Conservation (phyloP, 2,888 invertebrate species). For the Sympetrum striolatum region DNA sequence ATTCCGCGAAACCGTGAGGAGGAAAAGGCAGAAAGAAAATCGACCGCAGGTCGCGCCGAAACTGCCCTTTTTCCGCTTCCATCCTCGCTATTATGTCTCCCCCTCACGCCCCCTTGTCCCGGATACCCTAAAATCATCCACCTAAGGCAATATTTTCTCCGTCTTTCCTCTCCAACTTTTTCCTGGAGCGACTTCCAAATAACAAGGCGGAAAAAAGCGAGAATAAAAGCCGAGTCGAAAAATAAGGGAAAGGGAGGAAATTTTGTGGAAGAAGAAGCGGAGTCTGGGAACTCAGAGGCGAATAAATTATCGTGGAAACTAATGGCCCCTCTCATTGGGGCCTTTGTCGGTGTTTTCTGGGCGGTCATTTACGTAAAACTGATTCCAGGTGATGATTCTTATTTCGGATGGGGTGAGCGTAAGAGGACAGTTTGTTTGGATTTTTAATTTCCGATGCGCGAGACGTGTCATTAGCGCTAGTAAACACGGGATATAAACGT, state of each 20-base stretch:
- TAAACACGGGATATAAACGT: not conserved
- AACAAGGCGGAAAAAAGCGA: not conserved
- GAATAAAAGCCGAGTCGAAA: no score
- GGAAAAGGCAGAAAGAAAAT: no score
- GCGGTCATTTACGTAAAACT: not conserved
- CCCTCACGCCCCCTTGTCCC: not conserved
- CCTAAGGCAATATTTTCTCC: not conserved
- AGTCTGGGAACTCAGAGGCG: not conserved
- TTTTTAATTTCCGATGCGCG: not conserved
- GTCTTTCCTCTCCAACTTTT: not conserved
- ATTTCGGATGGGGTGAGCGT: not conserved
- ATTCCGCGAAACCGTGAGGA: no score
- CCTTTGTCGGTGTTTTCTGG: not conserved
- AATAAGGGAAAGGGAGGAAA: not conserved
- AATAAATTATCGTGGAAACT: not conserved
- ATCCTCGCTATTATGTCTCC: not conserved
- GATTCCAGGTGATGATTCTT: not conserved
- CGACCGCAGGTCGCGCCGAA: no score
- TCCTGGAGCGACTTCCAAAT: not conserved
- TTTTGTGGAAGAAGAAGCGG: not conserved
- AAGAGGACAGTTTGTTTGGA: not conserved
- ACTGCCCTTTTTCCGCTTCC: not conserved
- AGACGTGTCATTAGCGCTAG: not conserved
- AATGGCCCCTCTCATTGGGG: not conserved
- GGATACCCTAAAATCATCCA: not conserved